Conservation (phyloP, 2,113 vertebrate species). For the Cyanistes caeruleus region DNA sequence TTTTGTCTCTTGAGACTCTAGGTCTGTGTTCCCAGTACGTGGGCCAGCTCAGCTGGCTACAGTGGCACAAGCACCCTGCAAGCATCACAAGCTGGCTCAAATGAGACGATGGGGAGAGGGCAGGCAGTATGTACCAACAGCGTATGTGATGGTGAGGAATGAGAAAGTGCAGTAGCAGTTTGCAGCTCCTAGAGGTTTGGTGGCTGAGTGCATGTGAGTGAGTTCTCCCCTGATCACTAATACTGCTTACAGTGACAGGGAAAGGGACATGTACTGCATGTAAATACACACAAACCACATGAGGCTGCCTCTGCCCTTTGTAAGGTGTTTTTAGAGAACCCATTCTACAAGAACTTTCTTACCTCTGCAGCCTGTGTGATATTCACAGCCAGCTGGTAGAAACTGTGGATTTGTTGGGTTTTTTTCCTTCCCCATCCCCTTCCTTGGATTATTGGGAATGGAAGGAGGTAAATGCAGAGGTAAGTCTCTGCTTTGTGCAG, state of each 20-base stretch:
- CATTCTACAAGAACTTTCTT: not conserved
- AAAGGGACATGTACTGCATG: not conserved
- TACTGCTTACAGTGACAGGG: not conserved
- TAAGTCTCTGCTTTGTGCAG: not conserved
- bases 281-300: accelerated
- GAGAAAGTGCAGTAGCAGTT: not conserved
- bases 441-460: not conserved
- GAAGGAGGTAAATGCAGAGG: constrained; percentile 15
- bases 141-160: not conserved
- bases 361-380: not conserved
- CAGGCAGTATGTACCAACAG: not conserved
- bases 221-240: not conserved
- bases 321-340: not conserved
- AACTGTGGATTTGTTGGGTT: not conserved
- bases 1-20: not conserved
- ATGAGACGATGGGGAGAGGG: accelerated
- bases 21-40: accelerated
- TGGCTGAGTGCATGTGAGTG: not conserved
- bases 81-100: not conserved
- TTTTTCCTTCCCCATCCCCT: not conserved
- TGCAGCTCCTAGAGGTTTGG: not conserved
- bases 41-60: accelerated
- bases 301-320: not conserved
- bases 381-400: not conserved
- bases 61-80: not conserved